Base-by-base conservation (phyloP, 2,113 vertebrate species). In the Oreochromis aureus region DNA sequence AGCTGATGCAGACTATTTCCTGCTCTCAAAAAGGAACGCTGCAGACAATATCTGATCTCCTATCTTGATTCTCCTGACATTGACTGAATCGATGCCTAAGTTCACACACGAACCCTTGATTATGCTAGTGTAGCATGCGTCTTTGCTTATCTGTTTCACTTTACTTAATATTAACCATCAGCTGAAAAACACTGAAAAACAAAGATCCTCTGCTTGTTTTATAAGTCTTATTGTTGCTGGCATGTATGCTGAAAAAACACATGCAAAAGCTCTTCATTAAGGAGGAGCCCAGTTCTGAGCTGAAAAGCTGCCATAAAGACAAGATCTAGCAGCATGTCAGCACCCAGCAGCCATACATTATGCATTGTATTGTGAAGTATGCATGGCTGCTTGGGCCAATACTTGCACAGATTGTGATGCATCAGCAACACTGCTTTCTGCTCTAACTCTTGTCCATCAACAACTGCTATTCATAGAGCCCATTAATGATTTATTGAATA, bases 401-500 rank as follows among this genome's bases (percentile, higher is more conserved):
- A 12, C 59, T 69, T 8, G 6, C 80, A 44, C 63, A 89, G 79
- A 90, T 92, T 91, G 78, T 86, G 96, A 95, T 94, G 95, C 92
- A 92, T 96, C 95, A 95, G 94, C 96, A 93, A 56, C 84, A 39
- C 41, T 22, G 86, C 83, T 80, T 69, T 66, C 91, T 86, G 80
- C 82, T 76, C 83, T n/a, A 63, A 81, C 89, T 91, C 90, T 73
- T 94, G 93, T 95, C 95, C 94, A 87, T 95, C 94, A 95, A 83
- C 78, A 78, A 34, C 48, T 55, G 92, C 94, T 96, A 96, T 96
- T 96, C 96, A 96, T 94, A 95, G 95, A 94, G 80, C 85, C 88
- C 92, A 95, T 97, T 94, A 96, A 96, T 96, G 96, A 96, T 96
- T 96, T 96, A 97, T 96, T 95, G 95, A 96, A 96, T 95, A 95